Base-by-base conservation (phyloP, 2,797 vertebrate genomes). In the Hoplostethus atlanticus region DNA sequence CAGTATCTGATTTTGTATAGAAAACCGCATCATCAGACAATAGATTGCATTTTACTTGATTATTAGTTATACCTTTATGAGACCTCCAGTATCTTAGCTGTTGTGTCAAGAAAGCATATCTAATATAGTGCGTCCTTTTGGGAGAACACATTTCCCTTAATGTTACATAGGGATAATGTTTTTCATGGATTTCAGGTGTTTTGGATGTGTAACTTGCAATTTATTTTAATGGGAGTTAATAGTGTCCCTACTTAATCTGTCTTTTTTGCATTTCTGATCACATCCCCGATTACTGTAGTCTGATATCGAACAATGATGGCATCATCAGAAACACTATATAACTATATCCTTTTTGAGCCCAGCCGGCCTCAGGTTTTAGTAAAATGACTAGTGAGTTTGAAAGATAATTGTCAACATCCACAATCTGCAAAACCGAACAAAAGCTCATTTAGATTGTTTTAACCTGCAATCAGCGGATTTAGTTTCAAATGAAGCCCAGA, bases 401-500 rank as follows among this genome's bases (percentile, higher is more conserved):
- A 55, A 21, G 60, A 52, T 11, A 40, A n/a, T 31, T 13, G 4
- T 36, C 40, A 54, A n/a, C 38, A 55, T 52, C 38, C 56, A 64
- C 16, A 30, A 1, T 21, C 16, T 36, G 9, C 7, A 34, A 51
- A 66, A 40, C 47, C 64, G 38, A 77, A 77, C 75, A 81, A 76
- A 76, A 44, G 38, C 5, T 13, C 17, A 71, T 66, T 87, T 74
- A 13, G 79, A 82, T 69, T 25, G 55, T 72, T 34, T 66, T 40
- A 75, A 77, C 77, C 73, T 81, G 51, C 21, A 65, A 90, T 94
- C 90, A 89, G 50, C 71, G 84, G 68, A 64, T 89, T 89, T 83
- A 86, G 84, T 92, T 93, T 66, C 86, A 84, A 46, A 72, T 83
- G 71, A 84, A 61, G 60, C 60, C 42, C 36, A 64, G 56, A 63